Evolutionary conservation across 2,113 vertebrate species (phyloP).

Genomic region (Pelvicachromis taeniatus): DNA sequence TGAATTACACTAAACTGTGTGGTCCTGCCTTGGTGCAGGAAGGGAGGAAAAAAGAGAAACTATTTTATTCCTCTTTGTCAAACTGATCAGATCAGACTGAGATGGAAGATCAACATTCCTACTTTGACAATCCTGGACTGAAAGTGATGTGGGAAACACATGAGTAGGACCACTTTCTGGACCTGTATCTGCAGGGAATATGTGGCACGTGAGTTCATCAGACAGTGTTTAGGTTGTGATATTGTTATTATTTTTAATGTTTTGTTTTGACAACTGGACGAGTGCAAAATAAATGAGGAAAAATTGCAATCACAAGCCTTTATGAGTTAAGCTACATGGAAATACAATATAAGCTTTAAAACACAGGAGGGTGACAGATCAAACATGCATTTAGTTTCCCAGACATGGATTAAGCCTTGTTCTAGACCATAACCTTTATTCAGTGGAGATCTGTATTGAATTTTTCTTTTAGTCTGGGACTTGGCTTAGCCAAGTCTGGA

Average conservation of each 20-base stretch:
- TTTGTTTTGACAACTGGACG: neutral
- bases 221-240: neutral
- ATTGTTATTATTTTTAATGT: neutral
- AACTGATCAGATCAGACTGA: constrained; percentile 9
- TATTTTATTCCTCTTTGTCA: neutral
- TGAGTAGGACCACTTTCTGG: neutral
- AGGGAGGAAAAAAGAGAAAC: neutral
- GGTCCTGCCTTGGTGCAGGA: neutral
- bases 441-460: neutral
- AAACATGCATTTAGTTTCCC: neutral
- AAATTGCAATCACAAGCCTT: neutral
- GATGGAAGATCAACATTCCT: neutral
- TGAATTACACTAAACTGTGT: neutral
- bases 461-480: neutral
- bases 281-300: neutral
- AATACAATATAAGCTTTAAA: neutral
- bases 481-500: neutral
- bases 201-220: neutral
- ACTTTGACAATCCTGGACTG: neutral
- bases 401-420: neutral
- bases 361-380: neutral
- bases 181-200: neutral
- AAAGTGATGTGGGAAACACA: neutral
- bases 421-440: neutral
- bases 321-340: neutral